Evolutionary conservation across 53 echinoderm and acorn worm genomes (phyloP).

Genomic region (Echinarachnius parma): DNA sequence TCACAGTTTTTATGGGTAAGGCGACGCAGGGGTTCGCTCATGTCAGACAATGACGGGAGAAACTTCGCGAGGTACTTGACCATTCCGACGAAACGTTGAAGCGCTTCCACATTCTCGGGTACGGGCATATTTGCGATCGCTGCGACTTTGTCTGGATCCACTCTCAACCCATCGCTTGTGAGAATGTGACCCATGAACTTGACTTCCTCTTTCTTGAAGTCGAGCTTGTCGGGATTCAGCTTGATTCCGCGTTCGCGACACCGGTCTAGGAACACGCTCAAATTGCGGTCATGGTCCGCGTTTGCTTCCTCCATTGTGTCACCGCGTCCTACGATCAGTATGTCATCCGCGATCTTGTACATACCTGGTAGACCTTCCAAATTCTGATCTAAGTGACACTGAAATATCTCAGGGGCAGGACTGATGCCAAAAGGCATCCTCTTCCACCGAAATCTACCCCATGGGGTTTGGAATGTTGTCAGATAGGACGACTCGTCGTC

Average conservation of each 20-base stretch:
- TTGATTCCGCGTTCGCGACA: conserved; percentile 34
- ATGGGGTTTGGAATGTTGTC: conserved; percentile 56
- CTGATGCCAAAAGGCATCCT: conserved; percentile 54
- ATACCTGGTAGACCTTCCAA: conserved; percentile 47
- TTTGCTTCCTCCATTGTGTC: conserved; percentile 34
- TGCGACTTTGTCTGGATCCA: conserved; percentile 32
- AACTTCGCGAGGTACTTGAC: conserved; percentile 49
- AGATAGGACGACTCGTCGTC: conserved; percentile 38
- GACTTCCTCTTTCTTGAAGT: conserved; percentile 39
- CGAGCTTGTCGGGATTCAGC: conserved; percentile 31
- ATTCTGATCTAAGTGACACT: conserved; percentile 48
- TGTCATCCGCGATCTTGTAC: conserved; percentile 54
- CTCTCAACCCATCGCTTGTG: conserved; percentile 25
- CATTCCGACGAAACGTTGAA: conserved; percentile 49
- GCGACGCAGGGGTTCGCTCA: conserved; percentile 31
- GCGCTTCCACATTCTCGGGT: conserved; percentile 7
- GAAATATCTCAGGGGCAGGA: conserved; percentile 47
- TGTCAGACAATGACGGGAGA: conserved; percentile 27
- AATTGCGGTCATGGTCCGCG: conserved; percentile 50
- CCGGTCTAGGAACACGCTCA: conserved; percentile 23
- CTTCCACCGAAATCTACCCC: conserved; percentile 41
- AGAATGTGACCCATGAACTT: conserved; percentile 45
- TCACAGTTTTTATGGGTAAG: conserved; percentile 23
- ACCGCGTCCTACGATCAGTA: conserved; percentile 45
- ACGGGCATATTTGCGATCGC: conserved; percentile 17